Conservation (phyloP, 2,888 invertebrate genomes). For the Ramazzottius varieornatus region DNA sequence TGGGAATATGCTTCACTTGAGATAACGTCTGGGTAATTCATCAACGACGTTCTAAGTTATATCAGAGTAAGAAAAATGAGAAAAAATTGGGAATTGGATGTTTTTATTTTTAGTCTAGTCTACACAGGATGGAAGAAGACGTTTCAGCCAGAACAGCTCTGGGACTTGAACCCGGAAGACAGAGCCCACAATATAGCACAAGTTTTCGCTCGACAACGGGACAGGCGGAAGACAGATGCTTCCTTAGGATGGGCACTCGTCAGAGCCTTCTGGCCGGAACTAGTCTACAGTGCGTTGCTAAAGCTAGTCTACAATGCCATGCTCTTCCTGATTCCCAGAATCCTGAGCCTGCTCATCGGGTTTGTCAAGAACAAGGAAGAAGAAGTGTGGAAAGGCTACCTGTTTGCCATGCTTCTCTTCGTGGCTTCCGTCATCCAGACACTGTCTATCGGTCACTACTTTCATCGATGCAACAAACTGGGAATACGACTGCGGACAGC, state of each 20-base stretch:
- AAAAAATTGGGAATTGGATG: too few relatives aligned
- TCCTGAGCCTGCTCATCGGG: constrained; percentile 6
- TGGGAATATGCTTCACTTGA: too few relatives aligned
- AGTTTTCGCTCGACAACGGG: background rate
- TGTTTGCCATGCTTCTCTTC: constrained; percentile 18
- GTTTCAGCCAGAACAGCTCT: background rate
- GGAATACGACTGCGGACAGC: constrained; percentile 22
- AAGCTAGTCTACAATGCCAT: background rate
- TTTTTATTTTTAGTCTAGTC: background rate
- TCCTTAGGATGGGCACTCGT: background rate
- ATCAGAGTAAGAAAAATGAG: too few relatives aligned
- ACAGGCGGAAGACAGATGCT: background rate
- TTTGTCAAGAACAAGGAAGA: constrained; percentile 13
- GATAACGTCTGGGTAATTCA: too few relatives aligned
- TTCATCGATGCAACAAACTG: constrained; percentile 18
- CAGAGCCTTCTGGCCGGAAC: background rate
- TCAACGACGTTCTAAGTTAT: too few relatives aligned
- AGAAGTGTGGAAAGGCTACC: constrained; percentile 19
- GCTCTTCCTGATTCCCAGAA: background rate
- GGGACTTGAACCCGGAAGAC: background rate
- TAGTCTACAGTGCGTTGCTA: background rate
- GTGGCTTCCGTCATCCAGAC: constrained; percentile 19
- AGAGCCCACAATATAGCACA: background rate
- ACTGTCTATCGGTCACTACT: constrained; percentile 21
- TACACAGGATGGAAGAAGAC: background rate